Evolutionary conservation across 2,797 vertebrate species (phyloP).

Genomic region (Tamandua tetradactyla): DNA sequence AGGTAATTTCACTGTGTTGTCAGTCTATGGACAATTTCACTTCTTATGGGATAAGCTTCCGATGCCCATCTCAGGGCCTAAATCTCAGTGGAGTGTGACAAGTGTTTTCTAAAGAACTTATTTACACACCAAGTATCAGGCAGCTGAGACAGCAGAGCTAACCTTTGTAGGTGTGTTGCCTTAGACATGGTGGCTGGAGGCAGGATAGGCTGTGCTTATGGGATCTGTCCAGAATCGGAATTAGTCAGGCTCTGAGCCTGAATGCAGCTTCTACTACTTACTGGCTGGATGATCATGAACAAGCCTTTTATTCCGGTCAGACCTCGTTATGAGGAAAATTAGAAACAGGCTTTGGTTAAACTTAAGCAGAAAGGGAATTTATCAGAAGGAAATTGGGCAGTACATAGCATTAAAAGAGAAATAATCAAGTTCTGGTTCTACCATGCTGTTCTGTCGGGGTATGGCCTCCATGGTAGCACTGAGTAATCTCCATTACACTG

Average conservation of each 20-base stretch:
- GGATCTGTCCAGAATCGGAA: neutral
- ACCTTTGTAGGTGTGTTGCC: neutral
- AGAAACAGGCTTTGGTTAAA: neutral
- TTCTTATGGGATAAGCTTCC: neutral
- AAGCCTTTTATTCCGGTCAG: neutral
- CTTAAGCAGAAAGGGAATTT: neutral
- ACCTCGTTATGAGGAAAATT: neutral
- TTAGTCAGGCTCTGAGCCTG: neutral
- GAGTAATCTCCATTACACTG: no score
- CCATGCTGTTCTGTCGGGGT: no score
- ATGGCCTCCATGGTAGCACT: no score
- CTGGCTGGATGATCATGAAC: neutral
- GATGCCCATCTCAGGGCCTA: neutral
- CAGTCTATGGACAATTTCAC: neutral
- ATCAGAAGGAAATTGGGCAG: neutral
- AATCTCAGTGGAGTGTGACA: neutral
- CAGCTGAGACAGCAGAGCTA: neutral
- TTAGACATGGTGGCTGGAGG: neutral
- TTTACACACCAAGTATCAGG: neutral
- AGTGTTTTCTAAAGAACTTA: neutral
- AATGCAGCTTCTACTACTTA: neutral
- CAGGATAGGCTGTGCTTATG: neutral
- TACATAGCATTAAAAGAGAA: neutral
- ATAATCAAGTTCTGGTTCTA: neutral
- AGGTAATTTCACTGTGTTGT: neutral